Evolutionary conservation across 2,888 invertebrate species (phyloP), one percentile per base, ranked within the genome.

Genomic region (Lydus trimaculatus): DNA sequence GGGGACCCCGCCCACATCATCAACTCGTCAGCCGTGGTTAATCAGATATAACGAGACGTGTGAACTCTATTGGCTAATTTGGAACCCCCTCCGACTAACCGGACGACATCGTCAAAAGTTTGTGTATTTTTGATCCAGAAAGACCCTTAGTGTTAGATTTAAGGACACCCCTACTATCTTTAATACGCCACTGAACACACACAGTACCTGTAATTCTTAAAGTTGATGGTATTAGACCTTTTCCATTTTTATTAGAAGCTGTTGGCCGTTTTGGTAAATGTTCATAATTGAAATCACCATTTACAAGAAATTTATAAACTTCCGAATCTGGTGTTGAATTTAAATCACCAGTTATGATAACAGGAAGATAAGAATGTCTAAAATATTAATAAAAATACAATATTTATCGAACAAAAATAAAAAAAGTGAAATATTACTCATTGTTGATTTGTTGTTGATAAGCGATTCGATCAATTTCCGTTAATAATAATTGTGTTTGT

Each of bases 301-400:
- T 85, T 0, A 89, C 88, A 61, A 97, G 84, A 59, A 96, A 89
- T 65, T 89, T 85, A 78, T 93, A 91, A 0, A 96, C 89, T 2
- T 90, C 89, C 52, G 94, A 92, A 58, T 89, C 84, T 0, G 96
- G 95, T 66, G 89, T 87, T 2, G 94, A 90, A 85, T 99, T 99
- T 72, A 99, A 94, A 85, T 99, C 99, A 0, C 99, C 99, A 5
- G 95, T 93, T 70, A 99, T 75, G 69, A 99, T 91, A 6, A 95
- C 89, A 0, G 98, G 97, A 48, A 91, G 83, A 80, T 94, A 92
- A 8, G 67, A 43, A 33, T 68, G 62, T 28, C 66, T 69, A 72
- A 75, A 75, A 70, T 58, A 20, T 60, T 60, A 52, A 31, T 11
- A 61, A 70, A 59, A 39, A 58, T 25, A 31, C 33, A 63, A 52